phyloP scores from a whole-genome alignment of 2,888 invertebrate species.

The Chalcosyrphus nemorum region DNA sequence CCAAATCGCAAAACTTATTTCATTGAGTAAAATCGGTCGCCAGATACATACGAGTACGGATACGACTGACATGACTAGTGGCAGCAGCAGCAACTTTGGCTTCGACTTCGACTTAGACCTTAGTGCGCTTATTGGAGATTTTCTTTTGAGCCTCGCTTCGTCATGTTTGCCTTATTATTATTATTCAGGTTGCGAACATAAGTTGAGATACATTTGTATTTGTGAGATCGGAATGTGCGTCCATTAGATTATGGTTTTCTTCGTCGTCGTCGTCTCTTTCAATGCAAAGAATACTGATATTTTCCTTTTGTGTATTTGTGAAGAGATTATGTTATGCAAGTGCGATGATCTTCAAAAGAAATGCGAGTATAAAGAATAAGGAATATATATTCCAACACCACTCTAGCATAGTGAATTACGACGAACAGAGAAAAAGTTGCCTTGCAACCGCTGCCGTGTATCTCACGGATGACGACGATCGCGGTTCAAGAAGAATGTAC shows the following conservation, averaged over 20 bases:
- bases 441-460: slow-evolving; percentile 13
- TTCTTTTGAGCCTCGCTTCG: slow-evolving; percentile 58
- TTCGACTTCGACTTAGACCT: slow-evolving; percentile 59
- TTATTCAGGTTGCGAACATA: slow-evolving; percentile 67
- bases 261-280: no score
- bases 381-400: slow-evolving; percentile 52
- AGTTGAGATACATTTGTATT: slow-evolving; percentile 26
- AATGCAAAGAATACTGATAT: slow-evolving; percentile 27
- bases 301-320: slow-evolving; percentile 9
- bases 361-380: background rate
- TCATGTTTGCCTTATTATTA: slow-evolving; percentile 50
- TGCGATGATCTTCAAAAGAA: slow-evolving; percentile 53
- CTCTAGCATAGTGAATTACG: slow-evolving; percentile 14
- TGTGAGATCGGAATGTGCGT: slow-evolving; percentile 71
- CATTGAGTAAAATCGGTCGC: slow-evolving; percentile 65
- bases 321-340: slow-evolving; percentile 60
- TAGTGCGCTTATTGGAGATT: slow-evolving; percentile 63
- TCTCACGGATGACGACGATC: slow-evolving; percentile 32
- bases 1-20: slow-evolving; percentile 48
- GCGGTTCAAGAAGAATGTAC: slow-evolving; percentile 45
- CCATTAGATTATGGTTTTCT: slow-evolving; percentile 57
- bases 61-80: background rate
- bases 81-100: background rate
- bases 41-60: slow-evolving; percentile 4
- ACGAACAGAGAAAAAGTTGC: slow-evolving; percentile 21